Conservation (phyloP, 2,113 vertebrate genomes). For the Sceloporus tristichus region DNA sequence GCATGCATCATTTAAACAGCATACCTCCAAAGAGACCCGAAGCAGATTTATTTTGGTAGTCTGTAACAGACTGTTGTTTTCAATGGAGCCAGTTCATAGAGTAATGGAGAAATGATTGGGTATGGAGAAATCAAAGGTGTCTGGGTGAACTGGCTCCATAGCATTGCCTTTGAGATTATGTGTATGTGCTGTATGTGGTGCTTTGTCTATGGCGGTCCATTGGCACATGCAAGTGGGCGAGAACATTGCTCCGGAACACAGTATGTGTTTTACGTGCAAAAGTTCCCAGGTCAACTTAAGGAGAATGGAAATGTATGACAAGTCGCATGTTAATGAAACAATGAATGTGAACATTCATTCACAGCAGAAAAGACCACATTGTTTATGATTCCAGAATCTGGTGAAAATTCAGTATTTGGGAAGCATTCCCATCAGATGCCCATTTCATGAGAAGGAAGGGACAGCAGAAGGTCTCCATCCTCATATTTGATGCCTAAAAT, state of each 20-base stretch:
- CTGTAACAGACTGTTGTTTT: no score
- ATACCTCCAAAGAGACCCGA: no score
- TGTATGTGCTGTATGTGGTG: no score
- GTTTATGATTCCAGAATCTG: no score
- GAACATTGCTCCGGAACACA: neutral
- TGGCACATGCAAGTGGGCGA: neutral
- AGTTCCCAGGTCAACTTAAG: neutral
- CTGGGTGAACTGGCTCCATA: neutral
- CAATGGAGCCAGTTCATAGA: no score
- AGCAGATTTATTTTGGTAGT: no score
- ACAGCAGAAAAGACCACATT: neutral
- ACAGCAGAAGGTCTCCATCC: neutral
- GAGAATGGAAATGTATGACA: no score
- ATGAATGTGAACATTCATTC: neutral
- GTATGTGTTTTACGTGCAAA: neutral
- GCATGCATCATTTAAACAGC: no score
- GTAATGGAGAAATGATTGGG: no score
- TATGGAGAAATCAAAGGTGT: no score
- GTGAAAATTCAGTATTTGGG: neutral
- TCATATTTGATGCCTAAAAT: neutral
- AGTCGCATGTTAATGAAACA: neutral
- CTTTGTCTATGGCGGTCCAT: no score
- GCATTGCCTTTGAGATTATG: neutral
- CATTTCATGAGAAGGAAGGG: neutral
- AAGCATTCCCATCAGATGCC: neutral